These are phyloP conservation scores for Rhagonycha lutea DNA, from an alignment of 2,888 invertebrate species.

Conservation along the genomic window DNA sequence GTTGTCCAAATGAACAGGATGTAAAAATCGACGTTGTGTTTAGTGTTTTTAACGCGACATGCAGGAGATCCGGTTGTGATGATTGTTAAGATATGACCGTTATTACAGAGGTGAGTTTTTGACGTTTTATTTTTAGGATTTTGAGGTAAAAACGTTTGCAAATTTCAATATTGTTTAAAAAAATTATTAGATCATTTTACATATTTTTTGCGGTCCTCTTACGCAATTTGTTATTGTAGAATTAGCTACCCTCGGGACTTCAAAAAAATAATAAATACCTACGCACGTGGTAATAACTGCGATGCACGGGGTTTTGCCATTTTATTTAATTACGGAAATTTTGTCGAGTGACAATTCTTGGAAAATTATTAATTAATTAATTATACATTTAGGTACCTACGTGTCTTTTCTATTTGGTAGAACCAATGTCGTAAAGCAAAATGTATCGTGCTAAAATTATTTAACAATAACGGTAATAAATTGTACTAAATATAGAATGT, in stretches of 20 bases:
- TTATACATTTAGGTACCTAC: background rate
- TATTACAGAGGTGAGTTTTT: slow-evolving; percentile 40
- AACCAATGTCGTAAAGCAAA: background rate
- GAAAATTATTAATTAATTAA: background rate
- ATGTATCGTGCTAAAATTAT: background rate
- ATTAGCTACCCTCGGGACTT: background rate
- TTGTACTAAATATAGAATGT: background rate
- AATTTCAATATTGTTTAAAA: background rate
- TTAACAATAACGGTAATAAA: background rate
- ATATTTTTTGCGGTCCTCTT: background rate
- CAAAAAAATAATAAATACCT: background rate
- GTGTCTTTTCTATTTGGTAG: background rate
- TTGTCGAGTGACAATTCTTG: background rate
- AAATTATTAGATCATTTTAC: background rate
- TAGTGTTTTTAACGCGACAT: slow-evolving; percentile 25
- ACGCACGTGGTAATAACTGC: background rate
- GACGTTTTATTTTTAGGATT: slow-evolving; percentile 13
- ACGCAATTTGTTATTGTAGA: background rate
- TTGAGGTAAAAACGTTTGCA: background rate
- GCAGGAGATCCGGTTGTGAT: slow-evolving; percentile 31
- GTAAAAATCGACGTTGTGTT: slow-evolving; percentile 32
- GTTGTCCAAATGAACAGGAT: slow-evolving; percentile 26
- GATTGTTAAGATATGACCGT: slow-evolving; percentile 42
- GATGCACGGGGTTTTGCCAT: background rate
- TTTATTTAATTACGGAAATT: background rate